phyloP scores from a whole-genome alignment of 2,113 vertebrate species.

The Mugil cephalus region DNA sequence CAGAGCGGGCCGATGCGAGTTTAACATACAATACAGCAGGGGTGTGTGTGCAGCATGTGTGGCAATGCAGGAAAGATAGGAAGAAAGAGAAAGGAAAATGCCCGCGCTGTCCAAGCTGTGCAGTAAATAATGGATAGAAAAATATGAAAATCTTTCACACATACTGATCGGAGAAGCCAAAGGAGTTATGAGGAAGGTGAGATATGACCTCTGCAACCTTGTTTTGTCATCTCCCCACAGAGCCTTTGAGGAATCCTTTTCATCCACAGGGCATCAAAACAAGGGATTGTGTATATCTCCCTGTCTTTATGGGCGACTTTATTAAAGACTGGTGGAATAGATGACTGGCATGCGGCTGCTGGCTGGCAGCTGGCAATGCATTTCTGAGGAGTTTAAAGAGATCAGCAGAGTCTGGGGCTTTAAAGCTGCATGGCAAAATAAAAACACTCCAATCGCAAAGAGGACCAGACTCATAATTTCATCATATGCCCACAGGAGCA shows the following conservation, averaged over 20 bases:
- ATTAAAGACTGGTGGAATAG: conserved; percentile 66
- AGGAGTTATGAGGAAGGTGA: conserved; percentile 9
- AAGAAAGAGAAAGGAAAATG: background rate
- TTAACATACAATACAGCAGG: conserved; percentile 25
- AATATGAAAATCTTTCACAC: conserved; percentile 7
- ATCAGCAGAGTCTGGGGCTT: conserved; percentile 57
- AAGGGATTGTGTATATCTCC: conserved; percentile 71
- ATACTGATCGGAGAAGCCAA: conserved; percentile 10
- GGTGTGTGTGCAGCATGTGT: conserved; percentile 3
- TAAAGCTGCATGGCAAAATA: conserved; percentile 16
- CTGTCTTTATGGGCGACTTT: conserved; percentile 63
- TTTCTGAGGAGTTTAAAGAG: conserved; percentile 71
- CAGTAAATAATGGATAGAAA: conserved; percentile 23
- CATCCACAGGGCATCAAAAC: conserved; percentile 65
- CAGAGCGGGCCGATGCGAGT: conserved; percentile 12
- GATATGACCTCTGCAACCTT: conserved; percentile 38
- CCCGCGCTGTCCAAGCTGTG: background rate
- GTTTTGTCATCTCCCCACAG: conserved; percentile 37
- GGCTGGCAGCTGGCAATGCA: conserved; percentile 64
- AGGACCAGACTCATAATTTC: conserved; percentile 40
- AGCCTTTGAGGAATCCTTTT: conserved; percentile 45
- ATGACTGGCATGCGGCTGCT: conserved; percentile 63
- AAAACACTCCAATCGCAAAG: conserved; percentile 50
- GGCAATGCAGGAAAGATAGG: background rate
- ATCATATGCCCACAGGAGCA: conserved; percentile 33